These are phyloP conservation scores for Poecilia gillii DNA, from an alignment of 2,797 vertebrate genomes.

Conservation along the genomic window DNA sequence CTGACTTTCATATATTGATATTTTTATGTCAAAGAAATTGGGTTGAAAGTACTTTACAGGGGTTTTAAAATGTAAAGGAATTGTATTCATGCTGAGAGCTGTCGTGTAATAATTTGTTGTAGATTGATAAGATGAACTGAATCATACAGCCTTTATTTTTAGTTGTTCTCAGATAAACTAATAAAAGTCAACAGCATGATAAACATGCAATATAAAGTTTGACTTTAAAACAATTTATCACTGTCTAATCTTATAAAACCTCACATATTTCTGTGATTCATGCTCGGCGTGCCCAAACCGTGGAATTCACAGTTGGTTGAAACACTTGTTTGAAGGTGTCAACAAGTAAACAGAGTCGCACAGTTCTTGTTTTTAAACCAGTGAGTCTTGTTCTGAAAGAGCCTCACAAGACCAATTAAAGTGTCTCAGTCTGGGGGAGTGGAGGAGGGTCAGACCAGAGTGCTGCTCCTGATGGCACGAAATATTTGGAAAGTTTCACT, in stretches of 20 bases:
- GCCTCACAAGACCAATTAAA: constrained; percentile 61
- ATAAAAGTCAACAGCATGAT: constrained; percentile 4
- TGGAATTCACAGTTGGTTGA: constrained; percentile 41
- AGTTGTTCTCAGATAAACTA: not conserved
- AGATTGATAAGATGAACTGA: not conserved
- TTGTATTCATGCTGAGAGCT: not conserved
- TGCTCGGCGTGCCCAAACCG: constrained; percentile 37
- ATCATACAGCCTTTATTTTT: not conserved
- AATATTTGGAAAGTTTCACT: constrained; percentile 27
- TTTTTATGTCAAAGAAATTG: constrained; percentile 30
- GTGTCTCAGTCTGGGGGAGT: constrained; percentile 28
- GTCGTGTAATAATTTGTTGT: not conserved
- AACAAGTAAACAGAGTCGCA: constrained; percentile 46
- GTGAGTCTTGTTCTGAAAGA: constrained; percentile 41
- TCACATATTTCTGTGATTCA: constrained; percentile 57
- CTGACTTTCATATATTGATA: constrained; percentile 21
- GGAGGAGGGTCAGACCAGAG: constrained; percentile 28
- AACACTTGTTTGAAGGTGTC: constrained; percentile 47
- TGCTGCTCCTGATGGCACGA: constrained; percentile 26
- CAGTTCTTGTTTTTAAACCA: constrained; percentile 49
- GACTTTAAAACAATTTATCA: constrained; percentile 22
- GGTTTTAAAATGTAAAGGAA: not conserved
- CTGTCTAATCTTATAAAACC: constrained; percentile 39
- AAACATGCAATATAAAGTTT: constrained; percentile 20
- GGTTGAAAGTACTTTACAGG: not conserved